Conservation (phyloP, 2,888 invertebrate species). For the Troilus luridus region DNA sequence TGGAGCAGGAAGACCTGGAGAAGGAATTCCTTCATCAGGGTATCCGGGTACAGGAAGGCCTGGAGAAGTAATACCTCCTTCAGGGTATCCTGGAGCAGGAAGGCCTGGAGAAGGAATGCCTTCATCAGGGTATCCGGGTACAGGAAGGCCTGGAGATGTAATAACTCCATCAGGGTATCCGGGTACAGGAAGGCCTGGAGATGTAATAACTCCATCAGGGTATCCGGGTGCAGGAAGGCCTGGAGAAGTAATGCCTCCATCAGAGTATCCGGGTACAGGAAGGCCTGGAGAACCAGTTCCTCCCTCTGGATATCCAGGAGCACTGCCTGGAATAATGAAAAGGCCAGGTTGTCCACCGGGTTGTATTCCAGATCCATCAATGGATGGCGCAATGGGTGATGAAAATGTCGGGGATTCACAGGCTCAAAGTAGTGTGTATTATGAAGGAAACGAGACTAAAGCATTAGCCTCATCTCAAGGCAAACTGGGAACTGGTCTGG, state of each 20-base stretch:
- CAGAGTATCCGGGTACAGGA: neutral
- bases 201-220: slow-evolving; percentile 51
- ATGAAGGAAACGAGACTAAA: slow-evolving; percentile 72
- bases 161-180: neutral
- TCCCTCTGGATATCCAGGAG: slow-evolving; percentile 2
- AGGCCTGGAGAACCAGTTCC: neutral
- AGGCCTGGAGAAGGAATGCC: slow-evolving; percentile 62
- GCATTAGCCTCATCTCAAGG: slow-evolving; percentile 86
- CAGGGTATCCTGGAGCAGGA: slow-evolving; percentile 51
- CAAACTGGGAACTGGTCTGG: slow-evolving; percentile 80
- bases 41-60: slow-evolving; percentile 58
- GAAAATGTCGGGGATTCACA: slow-evolving; percentile 66
- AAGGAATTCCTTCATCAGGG: slow-evolving; percentile 58
- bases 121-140: slow-evolving; percentile 58
- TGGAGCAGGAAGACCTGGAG: slow-evolving; percentile 58
- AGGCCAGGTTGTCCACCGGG: neutral
- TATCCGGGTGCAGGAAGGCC: slow-evolving; percentile 57
- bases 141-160: slow-evolving; percentile 55
- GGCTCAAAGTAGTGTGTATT: slow-evolving; percentile 66
- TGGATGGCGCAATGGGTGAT: slow-evolving; percentile 61
- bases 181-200: neutral
- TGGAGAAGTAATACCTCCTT: slow-evolving; percentile 48
- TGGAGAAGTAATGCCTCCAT: slow-evolving; percentile 32
- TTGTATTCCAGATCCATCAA: slow-evolving; percentile 49
- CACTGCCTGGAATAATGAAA: neutral